phyloP scores from a whole-genome alignment of 2,797 vertebrate genomes.

The Trematomus bernacchii region DNA sequence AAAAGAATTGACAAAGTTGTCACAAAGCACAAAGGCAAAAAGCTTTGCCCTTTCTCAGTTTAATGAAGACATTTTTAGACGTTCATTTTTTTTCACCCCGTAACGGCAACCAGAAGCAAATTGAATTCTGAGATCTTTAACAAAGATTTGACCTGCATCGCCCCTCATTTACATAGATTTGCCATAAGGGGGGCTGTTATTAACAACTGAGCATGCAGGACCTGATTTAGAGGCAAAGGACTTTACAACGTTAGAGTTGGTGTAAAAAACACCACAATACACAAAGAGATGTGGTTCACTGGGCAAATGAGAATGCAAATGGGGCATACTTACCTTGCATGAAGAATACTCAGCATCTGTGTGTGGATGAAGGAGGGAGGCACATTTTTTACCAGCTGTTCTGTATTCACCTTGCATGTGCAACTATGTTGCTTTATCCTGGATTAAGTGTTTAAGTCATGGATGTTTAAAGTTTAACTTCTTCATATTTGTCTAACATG shows the following conservation, averaged over 20 bases:
- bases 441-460: too few relatives aligned
- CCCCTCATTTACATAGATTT: conserved; percentile 25
- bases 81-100: background rate
- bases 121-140: conserved; percentile 15
- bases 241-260: conserved; percentile 35
- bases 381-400: too few relatives aligned
- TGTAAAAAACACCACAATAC: conserved; percentile 4
- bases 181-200: conserved; percentile 36
- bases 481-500: too few relatives aligned
- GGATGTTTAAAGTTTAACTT: too few relatives aligned
- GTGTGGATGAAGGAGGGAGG: background rate
- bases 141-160: conserved; percentile 34
- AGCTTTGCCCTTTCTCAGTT: background rate
- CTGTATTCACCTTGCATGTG: too few relatives aligned
- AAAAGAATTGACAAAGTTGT: background rate
- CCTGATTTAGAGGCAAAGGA: conserved; percentile 37
- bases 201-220: conserved; percentile 34
- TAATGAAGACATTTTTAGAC: background rate
- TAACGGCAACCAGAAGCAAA: background rate
- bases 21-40: background rate
- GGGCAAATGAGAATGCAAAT: conserved; percentile 61
- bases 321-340: conserved; percentile 32
- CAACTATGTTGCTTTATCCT: too few relatives aligned
- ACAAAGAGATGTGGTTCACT: conserved; percentile 43
- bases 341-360: conserved; percentile 22